Evolutionary conservation across 2,888 invertebrate species (phyloP).

Genomic region (Steromphala cineraria): DNA sequence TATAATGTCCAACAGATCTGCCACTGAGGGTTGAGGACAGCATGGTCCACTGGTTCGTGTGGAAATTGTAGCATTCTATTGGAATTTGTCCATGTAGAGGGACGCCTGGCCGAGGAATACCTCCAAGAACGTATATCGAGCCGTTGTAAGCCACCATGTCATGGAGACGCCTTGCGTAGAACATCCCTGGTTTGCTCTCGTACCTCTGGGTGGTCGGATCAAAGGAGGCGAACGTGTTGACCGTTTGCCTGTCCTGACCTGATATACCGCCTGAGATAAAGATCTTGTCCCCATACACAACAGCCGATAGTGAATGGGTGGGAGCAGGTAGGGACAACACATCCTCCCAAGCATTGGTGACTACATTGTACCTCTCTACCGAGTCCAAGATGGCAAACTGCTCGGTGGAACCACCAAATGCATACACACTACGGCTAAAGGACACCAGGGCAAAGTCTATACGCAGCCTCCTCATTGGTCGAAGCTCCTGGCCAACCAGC

Average conservation of each 20-base stretch:
- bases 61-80: slow-evolving; percentile 69
- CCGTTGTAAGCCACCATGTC: slow-evolving; percentile 68
- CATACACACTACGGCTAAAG: slow-evolving; percentile 63
- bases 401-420: slow-evolving; percentile 71
- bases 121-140: slow-evolving; percentile 70
- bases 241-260: slow-evolving; percentile 66
- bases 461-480: slow-evolving; percentile 68
- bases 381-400: slow-evolving; percentile 70
- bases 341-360: slow-evolving; percentile 71
- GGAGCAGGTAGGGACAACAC: slow-evolving; percentile 66
- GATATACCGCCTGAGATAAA: slow-evolving; percentile 72
- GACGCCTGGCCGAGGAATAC: slow-evolving; percentile 69
- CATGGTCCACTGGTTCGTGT: slow-evolving; percentile 72
- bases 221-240: slow-evolving; percentile 65
- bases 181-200: slow-evolving; percentile 67
- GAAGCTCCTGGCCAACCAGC: slow-evolving; percentile 67
- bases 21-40: slow-evolving; percentile 72
- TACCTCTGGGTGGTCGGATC: slow-evolving; percentile 64
- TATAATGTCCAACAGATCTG: slow-evolving; percentile 73
- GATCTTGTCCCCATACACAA: slow-evolving; percentile 60
- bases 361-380: slow-evolving; percentile 71
- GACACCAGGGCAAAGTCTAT: slow-evolving; percentile 71
- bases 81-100: slow-evolving; percentile 72
- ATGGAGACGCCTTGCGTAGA: slow-evolving; percentile 71
- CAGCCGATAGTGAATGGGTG: slow-evolving; percentile 69